Conservation (phyloP, 2,888 invertebrate genomes). For the Temnothorax unifasciatus region DNA sequence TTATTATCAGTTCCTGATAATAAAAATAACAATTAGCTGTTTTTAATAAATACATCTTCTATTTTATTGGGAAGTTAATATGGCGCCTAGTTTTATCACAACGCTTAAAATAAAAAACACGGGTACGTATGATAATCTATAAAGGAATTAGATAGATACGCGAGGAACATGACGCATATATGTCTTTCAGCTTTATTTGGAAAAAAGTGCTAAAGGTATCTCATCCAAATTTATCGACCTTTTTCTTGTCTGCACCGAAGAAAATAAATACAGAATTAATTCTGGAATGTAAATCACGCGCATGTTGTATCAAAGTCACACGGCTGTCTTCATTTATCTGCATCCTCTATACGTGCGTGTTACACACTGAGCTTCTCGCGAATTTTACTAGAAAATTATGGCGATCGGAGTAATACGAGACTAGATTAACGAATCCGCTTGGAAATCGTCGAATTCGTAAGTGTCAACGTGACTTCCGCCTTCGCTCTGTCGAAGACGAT, state of each 20-base stretch:
- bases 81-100: neutral
- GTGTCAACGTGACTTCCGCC: constrained; percentile 5
- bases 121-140: neutral
- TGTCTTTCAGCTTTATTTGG: neutral
- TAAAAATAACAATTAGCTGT: constrained; percentile 12
- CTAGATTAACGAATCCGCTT: constrained; percentile 28
- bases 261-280: neutral
- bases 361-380: neutral
- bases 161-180: neutral
- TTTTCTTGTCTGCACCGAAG: neutral
- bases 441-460: constrained; percentile 20
- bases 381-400: constrained; percentile 35
- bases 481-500: neutral
- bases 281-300: neutral
- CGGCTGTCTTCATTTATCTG: neutral
- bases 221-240: neutral
- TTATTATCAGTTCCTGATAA: neutral
- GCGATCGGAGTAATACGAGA: constrained; percentile 19
- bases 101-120: neutral
- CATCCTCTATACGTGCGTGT: neutral
- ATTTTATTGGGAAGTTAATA: neutral
- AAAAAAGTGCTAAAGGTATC: neutral
- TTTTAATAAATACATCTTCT: neutral
- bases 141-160: neutral
- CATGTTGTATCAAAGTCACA: neutral